These are phyloP conservation scores for Xiphophorus birchmanni DNA, from an alignment of 2,797 vertebrate genomes.

Conservation along the genomic window DNA sequence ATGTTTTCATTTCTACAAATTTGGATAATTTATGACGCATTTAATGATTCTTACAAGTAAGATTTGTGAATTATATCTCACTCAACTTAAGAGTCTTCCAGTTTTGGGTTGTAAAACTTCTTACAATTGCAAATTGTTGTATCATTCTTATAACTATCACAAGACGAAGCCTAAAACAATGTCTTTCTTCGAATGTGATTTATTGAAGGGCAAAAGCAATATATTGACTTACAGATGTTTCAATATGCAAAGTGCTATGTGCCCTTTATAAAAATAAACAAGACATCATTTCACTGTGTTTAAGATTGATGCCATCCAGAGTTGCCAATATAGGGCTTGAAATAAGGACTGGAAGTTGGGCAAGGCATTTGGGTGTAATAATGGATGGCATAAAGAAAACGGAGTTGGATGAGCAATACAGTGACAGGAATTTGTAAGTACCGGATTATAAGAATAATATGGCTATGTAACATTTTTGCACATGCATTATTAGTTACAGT, in stretches of 20 bases:
- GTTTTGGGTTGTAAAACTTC: background rate
- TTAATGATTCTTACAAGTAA: background rate
- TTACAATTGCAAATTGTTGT: background rate
- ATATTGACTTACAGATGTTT: background rate
- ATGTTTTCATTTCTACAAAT: background rate
- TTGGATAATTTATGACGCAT: background rate
- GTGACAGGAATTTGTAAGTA: background rate
- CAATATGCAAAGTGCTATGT: background rate
- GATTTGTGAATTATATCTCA: background rate
- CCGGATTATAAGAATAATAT: background rate
- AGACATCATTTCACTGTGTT: background rate
- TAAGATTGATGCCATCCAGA: background rate
- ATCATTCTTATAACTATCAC: background rate
- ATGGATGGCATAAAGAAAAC: background rate
- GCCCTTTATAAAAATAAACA: background rate
- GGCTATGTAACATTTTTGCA: background rate
- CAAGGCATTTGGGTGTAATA: background rate
- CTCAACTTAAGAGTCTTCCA: background rate
- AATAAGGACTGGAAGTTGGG: background rate
- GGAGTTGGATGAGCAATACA: background rate
- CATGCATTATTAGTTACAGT: background rate
- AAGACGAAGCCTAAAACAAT: background rate
- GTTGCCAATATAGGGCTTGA: background rate
- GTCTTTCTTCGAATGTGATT: background rate
- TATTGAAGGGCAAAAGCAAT: background rate